phyloP scores from a whole-genome alignment of 92 coral and sea anemone species.

The Bergia puertoricense region DNA sequence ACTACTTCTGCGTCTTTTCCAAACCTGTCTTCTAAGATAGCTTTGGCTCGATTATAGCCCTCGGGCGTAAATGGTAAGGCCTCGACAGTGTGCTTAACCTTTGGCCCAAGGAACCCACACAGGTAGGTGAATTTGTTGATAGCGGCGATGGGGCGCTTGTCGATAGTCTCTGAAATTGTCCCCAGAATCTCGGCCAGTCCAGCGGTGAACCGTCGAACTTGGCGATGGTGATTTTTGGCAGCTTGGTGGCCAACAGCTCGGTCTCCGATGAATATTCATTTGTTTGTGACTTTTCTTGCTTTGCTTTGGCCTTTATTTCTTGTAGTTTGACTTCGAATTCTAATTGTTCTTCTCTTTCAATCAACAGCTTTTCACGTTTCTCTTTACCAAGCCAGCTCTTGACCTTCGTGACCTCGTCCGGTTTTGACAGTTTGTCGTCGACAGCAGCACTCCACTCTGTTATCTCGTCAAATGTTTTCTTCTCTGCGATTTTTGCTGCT shows the following conservation, averaged over 20 bases:
- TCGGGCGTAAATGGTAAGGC: constrained; percentile 44
- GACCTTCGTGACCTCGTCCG: too few species aligned
- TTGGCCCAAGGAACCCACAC: constrained; percentile 28
- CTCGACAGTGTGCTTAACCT: constrained; percentile 23
- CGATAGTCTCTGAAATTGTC: constrained; percentile 43
- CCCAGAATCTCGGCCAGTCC: constrained; percentile 51
- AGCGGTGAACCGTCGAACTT: constrained; percentile 20
- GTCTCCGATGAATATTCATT: too few species aligned
- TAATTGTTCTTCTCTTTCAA: too few species aligned
- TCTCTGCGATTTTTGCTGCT: not conserved
- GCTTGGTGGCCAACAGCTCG: not conserved
- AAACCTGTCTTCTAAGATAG: constrained; percentile 28
- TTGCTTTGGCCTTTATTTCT: not conserved
- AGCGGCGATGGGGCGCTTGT: constrained; percentile 24
- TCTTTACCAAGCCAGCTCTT: too few species aligned
- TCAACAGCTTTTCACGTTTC: too few species aligned
- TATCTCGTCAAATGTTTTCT: too few species aligned
- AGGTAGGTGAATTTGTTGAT: constrained; percentile 41
- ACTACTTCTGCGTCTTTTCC: constrained; percentile 46
- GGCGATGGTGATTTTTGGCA: constrained; percentile 39
- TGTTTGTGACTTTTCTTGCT: not conserved
- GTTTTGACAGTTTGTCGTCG: too few species aligned
- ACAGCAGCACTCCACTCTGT: too few species aligned
- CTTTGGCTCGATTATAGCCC: constrained; percentile 43
- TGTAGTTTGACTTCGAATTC: not conserved